These are phyloP conservation scores for Scrobipalpa costella DNA, from an alignment of 2,888 invertebrate species.

Conservation along the genomic window DNA sequence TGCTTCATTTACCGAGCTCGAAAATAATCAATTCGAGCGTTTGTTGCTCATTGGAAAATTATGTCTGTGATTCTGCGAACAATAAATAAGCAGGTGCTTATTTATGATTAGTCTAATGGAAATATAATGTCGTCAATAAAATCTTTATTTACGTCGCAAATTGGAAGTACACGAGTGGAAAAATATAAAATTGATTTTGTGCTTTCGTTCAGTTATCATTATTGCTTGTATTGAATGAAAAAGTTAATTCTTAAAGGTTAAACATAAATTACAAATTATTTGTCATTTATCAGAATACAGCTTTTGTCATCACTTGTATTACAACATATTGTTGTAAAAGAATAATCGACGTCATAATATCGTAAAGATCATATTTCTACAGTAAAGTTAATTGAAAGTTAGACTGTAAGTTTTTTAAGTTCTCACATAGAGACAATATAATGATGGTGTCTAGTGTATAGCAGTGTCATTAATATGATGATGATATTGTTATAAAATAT, in stretches of 20 bases:
- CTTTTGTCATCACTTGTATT: slow-evolving; percentile 2
- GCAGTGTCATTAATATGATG: background rate
- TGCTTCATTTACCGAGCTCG: no score
- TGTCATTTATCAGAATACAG: background rate
- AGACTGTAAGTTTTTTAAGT: no score
- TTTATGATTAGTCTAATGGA: background rate
- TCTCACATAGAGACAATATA: no score
- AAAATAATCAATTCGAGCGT: background rate
- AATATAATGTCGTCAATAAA: slow-evolving; percentile 1
- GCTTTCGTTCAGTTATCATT: background rate
- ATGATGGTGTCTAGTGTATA: no score
- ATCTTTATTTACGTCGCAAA: background rate
- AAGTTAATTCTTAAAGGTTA: background rate
- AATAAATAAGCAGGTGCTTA: background rate
- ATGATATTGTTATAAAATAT: no score
- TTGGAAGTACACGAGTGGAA: background rate
- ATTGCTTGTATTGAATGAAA: background rate
- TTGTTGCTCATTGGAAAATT: background rate
- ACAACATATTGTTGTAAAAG: background rate
- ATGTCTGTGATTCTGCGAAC: background rate
- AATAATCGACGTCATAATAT: background rate
- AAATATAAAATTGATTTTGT: background rate
- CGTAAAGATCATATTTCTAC: no score
- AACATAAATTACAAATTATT: no score
- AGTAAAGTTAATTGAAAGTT: no score